phyloP scores from a whole-genome alignment of 2,113 vertebrate species.

The Dipodomys ordii region DNA sequence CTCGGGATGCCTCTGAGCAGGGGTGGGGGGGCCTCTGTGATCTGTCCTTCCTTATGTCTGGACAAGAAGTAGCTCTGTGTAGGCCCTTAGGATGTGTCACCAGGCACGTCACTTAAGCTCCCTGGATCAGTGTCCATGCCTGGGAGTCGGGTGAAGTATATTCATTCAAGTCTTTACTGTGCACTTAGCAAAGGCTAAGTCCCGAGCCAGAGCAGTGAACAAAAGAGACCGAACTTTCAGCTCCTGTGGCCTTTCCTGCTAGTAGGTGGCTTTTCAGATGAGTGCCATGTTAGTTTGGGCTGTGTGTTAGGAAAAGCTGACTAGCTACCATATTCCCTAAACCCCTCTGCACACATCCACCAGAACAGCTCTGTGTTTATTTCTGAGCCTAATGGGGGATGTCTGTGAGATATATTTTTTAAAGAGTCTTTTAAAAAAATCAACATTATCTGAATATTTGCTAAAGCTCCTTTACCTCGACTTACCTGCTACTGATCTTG shows the following conservation, averaged over 20 bases:
- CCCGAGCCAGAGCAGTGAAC: neutral
- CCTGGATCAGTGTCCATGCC: neutral
- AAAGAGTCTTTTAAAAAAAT: neutral
- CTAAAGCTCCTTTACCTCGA: neutral
- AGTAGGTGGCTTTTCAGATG: neutral
- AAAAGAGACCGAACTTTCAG: neutral
- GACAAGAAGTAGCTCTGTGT: neutral
- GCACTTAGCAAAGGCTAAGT: neutral
- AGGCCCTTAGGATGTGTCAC: conserved; percentile 10
- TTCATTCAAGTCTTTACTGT: neutral
- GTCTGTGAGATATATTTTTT: neutral
- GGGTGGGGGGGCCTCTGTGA: neutral
- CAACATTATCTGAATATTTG: neutral
- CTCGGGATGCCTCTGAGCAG: neutral
- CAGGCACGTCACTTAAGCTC: conserved; percentile 10
- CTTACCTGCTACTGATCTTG: neutral
- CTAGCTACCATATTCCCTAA: rapidly evolving
- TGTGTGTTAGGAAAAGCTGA: neutral
- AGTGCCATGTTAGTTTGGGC: neutral
- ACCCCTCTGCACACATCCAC: neutral
- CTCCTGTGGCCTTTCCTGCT: neutral
- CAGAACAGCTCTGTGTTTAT: neutral
- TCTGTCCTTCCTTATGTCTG: neutral
- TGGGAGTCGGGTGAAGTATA: neutral
- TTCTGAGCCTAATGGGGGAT: neutral